Evolutionary conservation across 2,797 vertebrate genomes (phyloP), one percentile per base, ranked within the genome.

Genomic region (Syngnathus rostellatus): DNA sequence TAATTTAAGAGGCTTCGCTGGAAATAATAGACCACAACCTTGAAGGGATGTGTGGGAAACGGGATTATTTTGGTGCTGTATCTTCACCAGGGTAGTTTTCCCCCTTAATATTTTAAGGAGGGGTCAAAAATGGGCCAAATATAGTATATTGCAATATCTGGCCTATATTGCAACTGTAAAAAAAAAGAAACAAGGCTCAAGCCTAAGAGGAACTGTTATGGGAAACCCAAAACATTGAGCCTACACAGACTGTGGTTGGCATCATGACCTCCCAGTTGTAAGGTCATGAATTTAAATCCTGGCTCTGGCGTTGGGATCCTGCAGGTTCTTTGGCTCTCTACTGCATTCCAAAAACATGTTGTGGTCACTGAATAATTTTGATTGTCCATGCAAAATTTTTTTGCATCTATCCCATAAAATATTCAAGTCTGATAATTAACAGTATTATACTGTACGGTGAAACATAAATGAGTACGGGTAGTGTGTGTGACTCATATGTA

Each of bases 1-100:
- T 76, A 79, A 62, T 69, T 75, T 79, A 63, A 84, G 74, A 84
- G 77, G 64, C 79, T 76, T 70, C 51, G 16, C 68, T 37, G 58
- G 5, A 54, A 68, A 68, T 70, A 58, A 64, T 60, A 64, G n/a
- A 53, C 72, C 25, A 38, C 53, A 66, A 55, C 67, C 17, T 63
- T 50, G 43, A 46, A 48, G 23, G 43, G 43, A 50, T 50, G 62
- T 63, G 31, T 50, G 62, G 37, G 60, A 62, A 23, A 5, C 21
- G 7, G 60, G 60, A 45, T 46, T 62, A 25, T 62, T 62, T 45
- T 21, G 12, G 25, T 43, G 21, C 6, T 23, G 11, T 62, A 43
- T 62, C 39, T 61, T 21, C 21, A 23, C 59, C 53, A 55, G 12
- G 53, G 53, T 31, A 55, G 11, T 23, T 55, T 55, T 55, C 11